Conservation (phyloP, 2,797 vertebrate genomes). For the Pseudochirops corinnae region DNA sequence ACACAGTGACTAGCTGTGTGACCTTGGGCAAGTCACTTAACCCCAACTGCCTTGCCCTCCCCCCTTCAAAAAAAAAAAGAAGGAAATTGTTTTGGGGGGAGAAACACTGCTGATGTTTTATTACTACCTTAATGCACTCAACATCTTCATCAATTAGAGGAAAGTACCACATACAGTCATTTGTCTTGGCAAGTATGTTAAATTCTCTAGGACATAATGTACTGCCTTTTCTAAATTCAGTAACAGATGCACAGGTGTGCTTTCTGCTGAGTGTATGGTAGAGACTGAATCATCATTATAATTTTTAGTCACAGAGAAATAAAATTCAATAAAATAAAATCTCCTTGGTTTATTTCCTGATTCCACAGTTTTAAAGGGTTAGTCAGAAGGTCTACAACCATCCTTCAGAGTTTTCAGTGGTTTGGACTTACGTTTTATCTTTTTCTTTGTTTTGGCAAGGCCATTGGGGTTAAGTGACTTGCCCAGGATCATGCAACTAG, state of each 20-base stretch:
- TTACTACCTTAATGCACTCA: not conserved
- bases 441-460: too few relatives aligned
- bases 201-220: constrained; percentile 43
- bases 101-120: not conserved
- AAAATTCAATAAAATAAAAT: constrained; percentile 42
- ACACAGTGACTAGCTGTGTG: too few relatives aligned
- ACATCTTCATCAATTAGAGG: constrained; percentile 56
- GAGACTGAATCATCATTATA: constrained; percentile 64
- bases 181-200: constrained; percentile 49
- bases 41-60: too few relatives aligned
- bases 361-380: constrained; percentile 39
- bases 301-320: constrained; percentile 52
- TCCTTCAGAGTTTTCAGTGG: not conserved
- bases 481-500: too few relatives aligned
- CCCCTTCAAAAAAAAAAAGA: not conserved
- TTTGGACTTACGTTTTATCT: constrained; percentile 23
- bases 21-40: too few relatives aligned
- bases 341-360: constrained; percentile 14
- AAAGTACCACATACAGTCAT: constrained; percentile 22
- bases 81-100: not conserved
- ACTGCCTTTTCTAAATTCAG: constrained; percentile 58
- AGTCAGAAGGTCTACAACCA: not conserved
- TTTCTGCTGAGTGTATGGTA: constrained; percentile 57
- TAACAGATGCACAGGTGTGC: constrained; percentile 61
- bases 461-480: too few relatives aligned